Conservation (phyloP, 2,797 vertebrate species). For the Podarcis siculus region DNA sequence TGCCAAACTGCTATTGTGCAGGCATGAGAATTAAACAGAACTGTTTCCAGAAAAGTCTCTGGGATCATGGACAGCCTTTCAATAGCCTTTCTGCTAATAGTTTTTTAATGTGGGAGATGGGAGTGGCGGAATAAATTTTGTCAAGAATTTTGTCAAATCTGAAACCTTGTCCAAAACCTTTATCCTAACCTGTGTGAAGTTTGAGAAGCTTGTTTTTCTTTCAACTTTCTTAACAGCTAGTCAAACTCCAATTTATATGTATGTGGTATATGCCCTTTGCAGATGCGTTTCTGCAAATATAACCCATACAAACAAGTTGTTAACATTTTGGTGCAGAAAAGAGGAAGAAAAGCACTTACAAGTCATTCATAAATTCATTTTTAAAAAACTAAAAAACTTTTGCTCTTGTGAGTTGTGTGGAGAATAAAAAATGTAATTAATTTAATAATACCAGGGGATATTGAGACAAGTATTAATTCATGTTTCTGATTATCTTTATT, state of each 20-base stretch:
- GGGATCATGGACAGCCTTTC: slow-evolving; percentile 61
- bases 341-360: not conserved
- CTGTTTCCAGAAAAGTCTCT: slow-evolving; percentile 71
- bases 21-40: slow-evolving; percentile 71
- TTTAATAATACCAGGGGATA: not conserved
- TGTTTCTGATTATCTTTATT: not conserved
- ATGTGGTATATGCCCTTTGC: slow-evolving; percentile 31
- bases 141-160: slow-evolving; percentile 54
- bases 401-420: not conserved
- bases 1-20: slow-evolving; percentile 75
- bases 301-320: not conserved
- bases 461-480: too few species aligned
- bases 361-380: not conserved
- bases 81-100: slow-evolving; percentile 68
- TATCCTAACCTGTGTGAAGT: slow-evolving; percentile 37
- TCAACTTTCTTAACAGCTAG: slow-evolving; percentile 39
- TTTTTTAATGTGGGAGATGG: slow-evolving; percentile 69
- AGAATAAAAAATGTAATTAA: not conserved
- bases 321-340: not conserved
- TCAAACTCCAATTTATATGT: slow-evolving; percentile 38
- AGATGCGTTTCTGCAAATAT: not conserved
- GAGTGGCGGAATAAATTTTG: slow-evolving; percentile 43
- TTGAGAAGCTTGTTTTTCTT: not conserved
- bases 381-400: not conserved
- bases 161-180: slow-evolving; percentile 48